Base-by-base conservation (phyloP, 1,140 invertebrate species). In the Papilio glaucus region DNA sequence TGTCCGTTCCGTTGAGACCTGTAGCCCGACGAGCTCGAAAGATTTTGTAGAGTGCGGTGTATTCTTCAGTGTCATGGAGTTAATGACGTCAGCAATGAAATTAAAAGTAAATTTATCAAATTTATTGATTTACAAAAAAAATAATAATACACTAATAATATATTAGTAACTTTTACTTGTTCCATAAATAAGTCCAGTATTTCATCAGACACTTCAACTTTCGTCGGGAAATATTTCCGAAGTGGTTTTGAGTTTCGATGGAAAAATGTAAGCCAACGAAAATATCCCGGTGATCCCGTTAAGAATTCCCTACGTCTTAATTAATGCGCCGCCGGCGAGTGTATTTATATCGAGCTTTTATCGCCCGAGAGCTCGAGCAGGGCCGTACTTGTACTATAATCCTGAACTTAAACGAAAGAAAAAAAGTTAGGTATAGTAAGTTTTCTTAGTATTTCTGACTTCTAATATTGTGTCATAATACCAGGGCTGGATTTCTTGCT, bases 221-320 rank as follows among this genome's bases (percentile, higher is more conserved):
- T 65, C 62, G 9, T 65, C n/a, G 29, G 0, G 33, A 21, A n/a
- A 39, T 39, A 39, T 39, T 38, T 37, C n/a, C 4, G 8, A 21
- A 57, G 21, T 57, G 10, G 62, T 65, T 65, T 65, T 65, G 15
- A 41, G 37, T 65, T 65, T 38, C 33, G 62, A 39, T 65, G 62
- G 26, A 65, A 65, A 65, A 65, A 65, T 65, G n/a, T 65, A 12
- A 21, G 62, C 62, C 62, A 65, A 65, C 62, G 37, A 65, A 65
- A 65, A 65, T 65, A 65, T 65, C 62, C 37, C 62, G 15, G 29
- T 65, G 62, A 65, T 65, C 62, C 62, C 62, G 62, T 65, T 65
- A 65, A 65, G 62, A 65, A 65, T 65, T 41, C 62, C 62, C 62
- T 65, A 37, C 62, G 62, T 65, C 62, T 65, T 65, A 65, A 65